A percentile compares a stretch with the other conserved stretches of the same genome.
phyloP scores from a whole-genome alignment of 2,113 vertebrate species.

The Columba livia region DNA sequence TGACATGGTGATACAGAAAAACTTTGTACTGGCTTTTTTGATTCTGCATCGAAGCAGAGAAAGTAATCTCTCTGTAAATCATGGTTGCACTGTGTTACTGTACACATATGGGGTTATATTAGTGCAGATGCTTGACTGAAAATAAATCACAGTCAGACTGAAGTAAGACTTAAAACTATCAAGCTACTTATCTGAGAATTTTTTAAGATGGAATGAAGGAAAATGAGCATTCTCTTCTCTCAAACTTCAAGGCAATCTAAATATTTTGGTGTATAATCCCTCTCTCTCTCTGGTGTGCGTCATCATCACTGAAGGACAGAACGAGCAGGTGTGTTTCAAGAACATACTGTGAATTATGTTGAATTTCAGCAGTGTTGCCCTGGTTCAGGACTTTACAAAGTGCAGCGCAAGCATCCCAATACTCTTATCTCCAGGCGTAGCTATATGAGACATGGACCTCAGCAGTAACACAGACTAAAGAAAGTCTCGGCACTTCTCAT shows the following conservation, averaged over 20 bases:
- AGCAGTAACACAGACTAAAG: neutral
- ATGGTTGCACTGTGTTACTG: neutral
- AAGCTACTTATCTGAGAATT: neutral
- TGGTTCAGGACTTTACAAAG: neutral
- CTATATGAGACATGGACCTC: accelerated
- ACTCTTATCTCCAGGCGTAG: neutral
- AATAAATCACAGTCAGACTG: neutral
- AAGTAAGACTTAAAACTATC: neutral
- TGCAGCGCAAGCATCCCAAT: neutral
- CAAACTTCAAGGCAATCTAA: neutral
- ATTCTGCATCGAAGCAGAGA: neutral
- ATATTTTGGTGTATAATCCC: neutral
- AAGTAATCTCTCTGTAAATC: neutral
- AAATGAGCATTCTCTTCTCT: neutral
- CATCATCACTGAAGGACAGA: neutral
- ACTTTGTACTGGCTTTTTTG: neutral
- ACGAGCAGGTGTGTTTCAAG: neutral
- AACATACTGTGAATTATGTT: neutral
- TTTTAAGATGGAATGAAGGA: neutral
- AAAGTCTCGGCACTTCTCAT: neutral
- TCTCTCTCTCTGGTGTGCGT: neutral
- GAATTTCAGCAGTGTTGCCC: neutral
- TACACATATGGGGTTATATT: neutral
- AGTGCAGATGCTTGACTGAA: neutral
- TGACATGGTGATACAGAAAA: neutral